Conservation (phyloP, 2,113 vertebrate species). For the Tetraodon nigroviridis region DNA sequence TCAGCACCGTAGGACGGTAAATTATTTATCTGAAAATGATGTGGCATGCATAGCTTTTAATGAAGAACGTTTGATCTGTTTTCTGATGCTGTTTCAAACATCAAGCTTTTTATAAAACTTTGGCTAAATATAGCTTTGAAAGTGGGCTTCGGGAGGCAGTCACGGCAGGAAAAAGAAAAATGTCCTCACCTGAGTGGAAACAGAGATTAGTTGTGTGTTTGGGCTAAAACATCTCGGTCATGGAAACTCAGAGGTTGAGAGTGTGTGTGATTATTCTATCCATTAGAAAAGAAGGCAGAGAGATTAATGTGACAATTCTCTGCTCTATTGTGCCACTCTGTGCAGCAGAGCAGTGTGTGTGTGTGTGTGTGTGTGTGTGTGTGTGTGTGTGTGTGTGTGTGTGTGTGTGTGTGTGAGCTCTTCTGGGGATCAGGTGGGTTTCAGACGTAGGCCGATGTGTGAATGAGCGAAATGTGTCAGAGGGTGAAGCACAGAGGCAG, state of each 20-base stretch:
- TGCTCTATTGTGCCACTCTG: conserved; percentile 42
- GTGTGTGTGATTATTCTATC: conserved; percentile 41
- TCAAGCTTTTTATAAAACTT: no score
- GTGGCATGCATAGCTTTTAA: background rate
- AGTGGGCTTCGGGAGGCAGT: no score
- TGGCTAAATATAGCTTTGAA: no score
- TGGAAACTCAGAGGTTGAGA: conserved; percentile 18
- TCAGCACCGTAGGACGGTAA: no score
- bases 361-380: conserved; percentile 12
- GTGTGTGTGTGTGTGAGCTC: conserved; percentile 41
- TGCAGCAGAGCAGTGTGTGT: conserved; percentile 31
- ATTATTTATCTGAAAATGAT: no score
- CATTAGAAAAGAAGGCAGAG: conserved; percentile 31
- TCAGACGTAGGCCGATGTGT: conserved; percentile 44
- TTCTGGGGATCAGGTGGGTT: conserved; percentile 56
- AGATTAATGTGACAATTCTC: conserved; percentile 53
- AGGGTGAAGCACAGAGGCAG: conserved; percentile 22
- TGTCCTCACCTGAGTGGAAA: no score
- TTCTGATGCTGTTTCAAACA: background rate
- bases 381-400: conserved; percentile 14
- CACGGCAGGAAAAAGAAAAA: no score
- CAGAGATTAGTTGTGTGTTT: no score
- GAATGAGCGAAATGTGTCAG: conserved; percentile 8
- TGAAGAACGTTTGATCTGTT: background rate
- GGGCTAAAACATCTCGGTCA: no score